Conservation (phyloP, 2,888 invertebrate species). For the Scrobipalpa costella region DNA sequence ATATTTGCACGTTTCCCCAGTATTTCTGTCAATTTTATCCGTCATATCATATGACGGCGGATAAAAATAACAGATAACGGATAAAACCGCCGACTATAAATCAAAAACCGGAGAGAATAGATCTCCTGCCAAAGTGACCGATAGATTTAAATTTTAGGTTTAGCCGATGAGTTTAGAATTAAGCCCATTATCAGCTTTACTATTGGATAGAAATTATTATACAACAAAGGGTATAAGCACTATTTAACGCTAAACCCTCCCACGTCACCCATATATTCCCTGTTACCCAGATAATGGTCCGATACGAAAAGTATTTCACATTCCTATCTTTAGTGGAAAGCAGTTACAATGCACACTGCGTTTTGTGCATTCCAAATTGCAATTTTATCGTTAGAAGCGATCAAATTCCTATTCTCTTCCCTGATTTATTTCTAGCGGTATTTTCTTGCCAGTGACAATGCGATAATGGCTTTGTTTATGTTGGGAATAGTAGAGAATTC, state of each 20-base stretch:
- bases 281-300: conserved; percentile 3
- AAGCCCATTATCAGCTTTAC: neutral
- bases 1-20: too few relatives aligned
- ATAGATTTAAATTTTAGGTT: too few relatives aligned
- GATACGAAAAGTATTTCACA: conserved; percentile 22
- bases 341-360: conserved; percentile 18
- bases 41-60: too few relatives aligned
- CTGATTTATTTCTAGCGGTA: conserved; percentile 50
- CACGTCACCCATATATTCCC: conserved; percentile 8
- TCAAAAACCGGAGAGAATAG: too few relatives aligned
- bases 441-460: conserved; percentile 34
- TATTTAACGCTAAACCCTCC: neutral
- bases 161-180: too few relatives aligned
- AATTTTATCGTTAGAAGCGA: conserved; percentile 58
- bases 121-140: too few relatives aligned
- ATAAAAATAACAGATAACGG: too few relatives aligned
- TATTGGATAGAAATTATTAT: neutral
- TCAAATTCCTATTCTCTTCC: conserved; percentile 48
- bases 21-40: too few relatives aligned
- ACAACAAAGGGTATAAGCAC: neutral
- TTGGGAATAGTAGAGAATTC: neutral
- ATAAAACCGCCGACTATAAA: too few relatives aligned
- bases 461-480: conserved; percentile 28
- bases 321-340: conserved; percentile 11
- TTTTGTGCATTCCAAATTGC: conserved; percentile 60